Conservation (phyloP, 2,113 vertebrate species). For the Miniopterus natalensis region DNA sequence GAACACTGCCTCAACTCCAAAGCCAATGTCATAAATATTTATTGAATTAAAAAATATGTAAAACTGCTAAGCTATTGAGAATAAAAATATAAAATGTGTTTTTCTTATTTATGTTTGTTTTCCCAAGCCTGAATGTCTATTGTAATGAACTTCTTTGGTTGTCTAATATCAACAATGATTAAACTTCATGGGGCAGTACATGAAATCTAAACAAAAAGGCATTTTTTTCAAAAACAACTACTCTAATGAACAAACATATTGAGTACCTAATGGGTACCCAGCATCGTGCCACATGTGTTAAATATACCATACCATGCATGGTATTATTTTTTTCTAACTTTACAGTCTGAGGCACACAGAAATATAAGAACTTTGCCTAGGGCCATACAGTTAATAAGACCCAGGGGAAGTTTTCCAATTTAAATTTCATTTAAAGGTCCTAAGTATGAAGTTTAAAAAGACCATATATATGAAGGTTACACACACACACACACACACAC, state of each 20-base stretch:
- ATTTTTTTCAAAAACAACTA: conserved; percentile 29
- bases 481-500: background rate
- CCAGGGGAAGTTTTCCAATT: conserved; percentile 11
- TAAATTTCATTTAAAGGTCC: conserved; percentile 37
- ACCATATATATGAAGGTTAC: background rate
- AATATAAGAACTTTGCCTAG: background rate
- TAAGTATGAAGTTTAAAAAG: background rate
- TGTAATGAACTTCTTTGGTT: background rate
- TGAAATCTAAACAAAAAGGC: background rate
- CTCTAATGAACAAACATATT: background rate
- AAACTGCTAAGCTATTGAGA: background rate
- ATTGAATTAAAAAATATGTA: background rate
- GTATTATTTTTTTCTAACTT: conserved; percentile 45
- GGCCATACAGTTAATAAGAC: background rate
- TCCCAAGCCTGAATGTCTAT: background rate
- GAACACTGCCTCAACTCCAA: background rate
- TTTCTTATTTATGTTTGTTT: conserved; percentile 12
- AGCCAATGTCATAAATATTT: background rate
- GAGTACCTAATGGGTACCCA: background rate
- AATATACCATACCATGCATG: background rate
- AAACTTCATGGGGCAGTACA: background rate
- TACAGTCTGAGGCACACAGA: background rate
- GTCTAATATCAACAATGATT: conserved; percentile 2
- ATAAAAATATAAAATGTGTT: conserved; percentile 5
- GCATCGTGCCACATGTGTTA: background rate